Conservation (phyloP, 2,113 vertebrate species). For the Balaenoptera acutorostrata region DNA sequence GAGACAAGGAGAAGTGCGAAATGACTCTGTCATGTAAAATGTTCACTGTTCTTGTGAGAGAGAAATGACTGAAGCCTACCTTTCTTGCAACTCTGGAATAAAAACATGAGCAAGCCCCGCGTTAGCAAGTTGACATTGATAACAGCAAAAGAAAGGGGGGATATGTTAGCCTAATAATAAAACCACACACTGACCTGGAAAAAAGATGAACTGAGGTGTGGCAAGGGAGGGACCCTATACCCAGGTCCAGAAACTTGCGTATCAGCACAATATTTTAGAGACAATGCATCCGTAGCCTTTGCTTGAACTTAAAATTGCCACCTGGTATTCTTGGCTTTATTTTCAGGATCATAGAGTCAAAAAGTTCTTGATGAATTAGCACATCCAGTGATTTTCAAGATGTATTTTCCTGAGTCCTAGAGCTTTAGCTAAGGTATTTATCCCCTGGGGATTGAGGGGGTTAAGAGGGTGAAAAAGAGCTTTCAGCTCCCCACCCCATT, state of each 20-base stretch:
- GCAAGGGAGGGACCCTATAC: neutral
- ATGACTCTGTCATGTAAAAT: neutral
- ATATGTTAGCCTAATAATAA: neutral
- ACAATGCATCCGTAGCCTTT: neutral
- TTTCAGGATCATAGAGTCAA: neutral
- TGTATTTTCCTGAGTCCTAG: neutral
- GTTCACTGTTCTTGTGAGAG: neutral
- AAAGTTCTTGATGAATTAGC: neutral
- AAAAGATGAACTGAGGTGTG: neutral
- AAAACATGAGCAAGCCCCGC: neutral
- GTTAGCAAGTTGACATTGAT: neutral
- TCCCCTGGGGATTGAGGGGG: neutral
- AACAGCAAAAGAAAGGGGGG: neutral
- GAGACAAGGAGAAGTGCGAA: neutral
- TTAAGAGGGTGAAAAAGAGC: neutral
- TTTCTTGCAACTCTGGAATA: neutral
- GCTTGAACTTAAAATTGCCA: neutral
- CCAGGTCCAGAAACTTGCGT: neutral
- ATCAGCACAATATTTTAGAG: neutral
- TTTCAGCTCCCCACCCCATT: neutral
- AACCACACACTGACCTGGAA: neutral
- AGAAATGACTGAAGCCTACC: neutral
- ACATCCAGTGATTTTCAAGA: neutral
- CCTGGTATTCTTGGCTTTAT: neutral
- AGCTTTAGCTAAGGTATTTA: neutral